These are phyloP conservation scores for Nomada flava DNA, from an alignment of 2,888 invertebrate genomes.

Conservation along the genomic window DNA sequence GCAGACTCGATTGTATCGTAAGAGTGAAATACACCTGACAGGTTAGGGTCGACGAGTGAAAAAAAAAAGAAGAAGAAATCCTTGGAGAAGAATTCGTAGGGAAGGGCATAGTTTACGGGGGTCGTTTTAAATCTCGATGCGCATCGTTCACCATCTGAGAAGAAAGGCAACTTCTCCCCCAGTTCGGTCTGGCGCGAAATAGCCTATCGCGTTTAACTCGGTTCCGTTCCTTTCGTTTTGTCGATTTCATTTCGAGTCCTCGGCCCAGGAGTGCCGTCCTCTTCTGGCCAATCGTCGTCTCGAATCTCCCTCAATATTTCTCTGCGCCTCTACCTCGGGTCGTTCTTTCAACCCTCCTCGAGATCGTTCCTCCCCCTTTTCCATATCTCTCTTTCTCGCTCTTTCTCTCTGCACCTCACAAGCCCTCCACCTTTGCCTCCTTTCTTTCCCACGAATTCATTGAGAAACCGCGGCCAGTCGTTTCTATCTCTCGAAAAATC, in stretches of 20 bases:
- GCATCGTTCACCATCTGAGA: constrained; percentile 16
- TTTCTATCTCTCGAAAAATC: constrained; percentile 68
- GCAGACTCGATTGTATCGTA: constrained; percentile 8
- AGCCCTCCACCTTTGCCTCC: not conserved
- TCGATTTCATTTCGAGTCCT: constrained; percentile 61
- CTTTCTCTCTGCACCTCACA: too few species aligned
- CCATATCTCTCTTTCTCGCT: not conserved
- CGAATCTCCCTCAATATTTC: constrained; percentile 46
- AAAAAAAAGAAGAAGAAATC: constrained; percentile 1
- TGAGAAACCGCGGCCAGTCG: constrained; percentile 54
- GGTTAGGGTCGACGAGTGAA: not conserved
- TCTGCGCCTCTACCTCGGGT: constrained; percentile 1
- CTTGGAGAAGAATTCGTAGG: constrained; percentile 27
- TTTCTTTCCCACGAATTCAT: constrained; percentile 60
- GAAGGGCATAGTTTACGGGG: constrained; percentile 7
- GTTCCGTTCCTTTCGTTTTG: constrained; percentile 55
- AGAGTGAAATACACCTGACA: not conserved
- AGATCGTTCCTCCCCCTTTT: constrained; percentile 7
- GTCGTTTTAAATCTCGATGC: constrained; percentile 50
- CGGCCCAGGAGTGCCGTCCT: constrained; percentile 48
- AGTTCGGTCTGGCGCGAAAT: constrained; percentile 51
- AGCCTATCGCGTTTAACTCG: constrained; percentile 58
- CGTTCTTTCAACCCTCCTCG: too few species aligned
- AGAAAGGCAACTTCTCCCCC: constrained; percentile 27
- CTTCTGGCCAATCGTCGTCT: constrained; percentile 57